Base-by-base conservation (phyloP, 2,797 vertebrate genomes). In the Aldrovandia affinis region DNA sequence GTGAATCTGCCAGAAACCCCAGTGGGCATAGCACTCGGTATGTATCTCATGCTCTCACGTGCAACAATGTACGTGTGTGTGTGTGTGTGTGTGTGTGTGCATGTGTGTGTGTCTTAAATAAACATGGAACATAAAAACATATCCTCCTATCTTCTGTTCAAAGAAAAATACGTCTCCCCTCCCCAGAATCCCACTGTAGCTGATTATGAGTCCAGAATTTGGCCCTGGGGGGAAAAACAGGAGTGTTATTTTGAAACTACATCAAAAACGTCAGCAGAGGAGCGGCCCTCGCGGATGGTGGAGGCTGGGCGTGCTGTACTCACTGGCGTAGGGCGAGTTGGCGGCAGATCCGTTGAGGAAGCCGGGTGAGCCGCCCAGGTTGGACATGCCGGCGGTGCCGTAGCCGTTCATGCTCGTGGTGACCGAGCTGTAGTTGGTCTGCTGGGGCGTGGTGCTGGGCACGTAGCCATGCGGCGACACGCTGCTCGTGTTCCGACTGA, bases 271-370 rank as follows among this genome's bases (percentile, higher is more conserved):
- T 30, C 25, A 63, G 59, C 5, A 28, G 25, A 28, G 25, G 1
- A 7, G n/a, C 59, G 59, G 59, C 59, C 33, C 15, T 39, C 15
- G 0, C 3, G 0, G 65, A 65, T n/a, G 65, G 65, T 0, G 65
- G 65, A 33, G 65, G 33, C 2, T 18, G 30, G 70, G 42, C n/a
- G 6, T 25, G 57, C 15, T 10, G 0, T 30, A 97, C 98, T 97
- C 94, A 99, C 98, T 99, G 93, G 98, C 98, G 88, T 99, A 99
- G 93, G 98, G 98, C 78, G 98, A 99, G 94, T 99, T 99, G 95
- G 98, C 97, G 83, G 98, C 97, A 5, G 98, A 99, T 92, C 98
- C 97, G 1, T 99, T 99, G 92, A 99, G 96, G 95, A 99, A 99
- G 86, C 97, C 97, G 78, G 98, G 98, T 68, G 98, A 99, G 87